Base-by-base conservation (phyloP, 2,888 invertebrate species). In the Stramonita haemastoma region DNA sequence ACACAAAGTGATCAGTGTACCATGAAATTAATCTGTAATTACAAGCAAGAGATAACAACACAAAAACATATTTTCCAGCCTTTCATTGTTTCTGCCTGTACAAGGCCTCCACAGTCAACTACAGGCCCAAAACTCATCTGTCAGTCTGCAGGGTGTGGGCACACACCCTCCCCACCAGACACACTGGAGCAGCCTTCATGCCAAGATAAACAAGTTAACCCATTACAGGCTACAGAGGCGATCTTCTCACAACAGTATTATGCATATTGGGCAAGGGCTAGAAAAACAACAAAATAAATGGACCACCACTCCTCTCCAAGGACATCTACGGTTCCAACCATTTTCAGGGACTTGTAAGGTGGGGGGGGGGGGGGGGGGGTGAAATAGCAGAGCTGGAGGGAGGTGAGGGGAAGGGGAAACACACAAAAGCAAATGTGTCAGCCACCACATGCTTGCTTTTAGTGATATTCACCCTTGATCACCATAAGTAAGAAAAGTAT, bases 261-360 rank as follows among this genome's bases (percentile, higher is more conserved):
- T 86, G 86, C 86, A 86, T 66, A 86, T 86, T 86, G 32, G 86
- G 56, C 57, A 32, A 56, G 60, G 56, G 60, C 29, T 86, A 66
- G 57, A 86, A 60, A 66, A 32, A 60, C 46, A 86, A 60, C 60
- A 85, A 85, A 29, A n/a, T n/a, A 34, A 66, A 60, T 46, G 46
- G 46, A 46, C 2, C 46, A 2, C 66, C 57, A 0, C 5, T 15
- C 32, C n/a, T 86, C 86, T 66, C 86, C 60, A 19, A 22, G 86
- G 86, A 86, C 60, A 32, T 86, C 60, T 86, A 86, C 86, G 8
- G 86, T 86, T 86, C 60, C 66, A 86, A 15, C 29, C 66, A 46
- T 86, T 86, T 60, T 34, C 11, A 46, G 46, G 46, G 46, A 46
- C 8, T 46, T 46, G 46, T n/a, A n/a, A n/a, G n/a, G 46, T 2